Conservation (phyloP, 1,140 invertebrate species). For the Lucilia cuprina region DNA sequence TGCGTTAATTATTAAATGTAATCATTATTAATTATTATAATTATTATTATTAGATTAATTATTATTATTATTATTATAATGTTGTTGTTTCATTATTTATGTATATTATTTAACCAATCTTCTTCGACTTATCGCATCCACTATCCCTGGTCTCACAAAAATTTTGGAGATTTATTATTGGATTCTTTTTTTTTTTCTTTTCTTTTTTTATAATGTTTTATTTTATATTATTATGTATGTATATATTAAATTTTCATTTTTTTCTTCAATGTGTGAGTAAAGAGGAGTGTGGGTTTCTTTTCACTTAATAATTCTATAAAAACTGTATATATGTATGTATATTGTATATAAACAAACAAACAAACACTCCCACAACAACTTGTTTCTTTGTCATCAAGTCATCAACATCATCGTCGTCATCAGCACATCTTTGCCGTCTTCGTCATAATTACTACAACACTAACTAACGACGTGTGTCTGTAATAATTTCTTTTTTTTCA, state of each 20-base stretch:
- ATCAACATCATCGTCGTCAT: too few relatives aligned
- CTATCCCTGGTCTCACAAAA: conserved; percentile 7
- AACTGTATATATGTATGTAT: too few relatives aligned
- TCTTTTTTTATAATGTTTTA: neutral
- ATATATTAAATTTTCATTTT: too few relatives aligned
- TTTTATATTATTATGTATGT: too few relatives aligned
- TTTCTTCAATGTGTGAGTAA: too few relatives aligned
- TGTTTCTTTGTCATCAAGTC: neutral
- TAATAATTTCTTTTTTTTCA: too few relatives aligned
- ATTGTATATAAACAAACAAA: neutral
- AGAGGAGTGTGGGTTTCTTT: too few relatives aligned
- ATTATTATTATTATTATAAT: conserved; percentile 20
- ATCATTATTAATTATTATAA: neutral
- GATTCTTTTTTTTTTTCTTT: neutral
- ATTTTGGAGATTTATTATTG: neutral
- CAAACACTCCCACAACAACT: neutral
- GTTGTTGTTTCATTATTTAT: conserved; percentile 20
- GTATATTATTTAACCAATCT: conserved; percentile 32
- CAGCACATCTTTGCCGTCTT: neutral
- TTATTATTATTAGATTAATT: conserved; percentile 25
- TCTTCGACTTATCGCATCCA: neutral
- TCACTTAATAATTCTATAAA: too few relatives aligned
- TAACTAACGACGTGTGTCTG: too few relatives aligned
- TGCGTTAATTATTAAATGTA: conserved; percentile 34
- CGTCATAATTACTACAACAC: neutral